These are phyloP conservation scores for Tridacna gigas DNA, from an alignment of 2,888 invertebrate species.

Conservation along the genomic window DNA sequence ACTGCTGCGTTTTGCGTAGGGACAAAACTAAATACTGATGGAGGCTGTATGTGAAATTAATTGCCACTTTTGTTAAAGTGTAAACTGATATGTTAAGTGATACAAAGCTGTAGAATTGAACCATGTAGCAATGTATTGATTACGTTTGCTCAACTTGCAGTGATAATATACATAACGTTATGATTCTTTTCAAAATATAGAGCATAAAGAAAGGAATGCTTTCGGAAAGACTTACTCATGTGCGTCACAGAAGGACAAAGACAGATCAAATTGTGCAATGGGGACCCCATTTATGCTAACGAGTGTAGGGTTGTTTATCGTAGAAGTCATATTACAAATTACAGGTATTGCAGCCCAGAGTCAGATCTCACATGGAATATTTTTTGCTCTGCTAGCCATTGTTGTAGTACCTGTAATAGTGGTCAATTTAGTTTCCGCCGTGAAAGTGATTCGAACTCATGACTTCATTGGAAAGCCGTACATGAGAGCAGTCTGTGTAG, in stretches of 20 bases:
- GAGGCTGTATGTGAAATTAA: too few species aligned
- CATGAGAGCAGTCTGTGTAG: constrained; percentile 66
- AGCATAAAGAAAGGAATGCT: too few species aligned
- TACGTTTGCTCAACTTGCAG: background rate
- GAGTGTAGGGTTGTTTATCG: constrained; percentile 50
- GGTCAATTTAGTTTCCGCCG: constrained; percentile 71
- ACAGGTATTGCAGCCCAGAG: constrained; percentile 50
- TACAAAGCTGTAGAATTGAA: too few species aligned
- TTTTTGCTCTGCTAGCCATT: constrained; percentile 58
- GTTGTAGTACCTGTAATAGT: constrained; percentile 65
- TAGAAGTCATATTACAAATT: constrained; percentile 66
- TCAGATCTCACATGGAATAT: constrained; percentile 44
- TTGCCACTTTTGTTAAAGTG: too few species aligned
- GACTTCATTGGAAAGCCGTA: constrained; percentile 64
- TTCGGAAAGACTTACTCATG: too few species aligned
- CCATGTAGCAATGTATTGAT: background rate
- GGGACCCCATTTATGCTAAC: constrained; percentile 55
- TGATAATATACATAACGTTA: too few species aligned
- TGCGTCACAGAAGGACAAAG: too few species aligned
- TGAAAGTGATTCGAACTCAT: constrained; percentile 66
- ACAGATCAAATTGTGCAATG: constrained; percentile 38
- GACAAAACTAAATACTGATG: too few species aligned
- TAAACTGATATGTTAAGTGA: too few species aligned
- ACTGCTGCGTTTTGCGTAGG: too few species aligned
- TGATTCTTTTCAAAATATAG: too few species aligned